phyloP scores from a whole-genome alignment of 2,113 vertebrate genomes.

The Ochotona curzoniae region DNA sequence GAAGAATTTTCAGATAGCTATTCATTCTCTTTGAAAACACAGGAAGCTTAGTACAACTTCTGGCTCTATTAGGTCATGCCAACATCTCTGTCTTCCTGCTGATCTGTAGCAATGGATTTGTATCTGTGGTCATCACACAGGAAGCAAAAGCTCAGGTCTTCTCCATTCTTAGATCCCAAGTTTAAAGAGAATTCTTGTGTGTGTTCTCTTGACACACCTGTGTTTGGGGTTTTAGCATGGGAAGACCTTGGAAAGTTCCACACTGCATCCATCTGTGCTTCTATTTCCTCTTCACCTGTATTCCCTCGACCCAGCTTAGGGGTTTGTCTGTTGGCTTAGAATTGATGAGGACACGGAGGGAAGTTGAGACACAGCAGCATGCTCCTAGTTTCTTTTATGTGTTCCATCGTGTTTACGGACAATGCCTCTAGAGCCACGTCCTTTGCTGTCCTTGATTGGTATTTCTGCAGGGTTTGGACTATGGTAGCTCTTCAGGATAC shows the following conservation, averaged over 20 bases:
- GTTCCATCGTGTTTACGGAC: neutral
- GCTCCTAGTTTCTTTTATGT: neutral
- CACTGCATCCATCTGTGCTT: neutral
- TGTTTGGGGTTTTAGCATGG: neutral
- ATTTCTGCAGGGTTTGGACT: neutral
- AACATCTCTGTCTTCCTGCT: neutral
- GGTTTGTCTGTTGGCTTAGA: neutral
- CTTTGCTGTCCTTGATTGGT: neutral
- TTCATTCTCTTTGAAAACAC: neutral
- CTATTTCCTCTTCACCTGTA: neutral
- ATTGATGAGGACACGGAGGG: neutral
- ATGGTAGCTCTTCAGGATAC: neutral
- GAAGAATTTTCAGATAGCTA: neutral
- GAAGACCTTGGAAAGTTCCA: neutral
- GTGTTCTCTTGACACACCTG: neutral
- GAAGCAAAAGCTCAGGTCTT: neutral
- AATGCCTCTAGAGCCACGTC: neutral
- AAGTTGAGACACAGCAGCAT: neutral
- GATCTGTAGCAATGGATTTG: neutral
- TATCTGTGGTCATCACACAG: neutral
- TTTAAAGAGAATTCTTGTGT: neutral
- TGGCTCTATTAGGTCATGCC: neutral
- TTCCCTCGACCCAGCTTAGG: neutral
- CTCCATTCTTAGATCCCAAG: neutral
- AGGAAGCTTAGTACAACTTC: neutral